A percentile compares a stretch with the other conserved stretches of the same genome.
These are phyloP conservation scores for Thymelicus sylvestris DNA, from an alignment of 2,888 invertebrate species.

Conservation along the genomic window DNA sequence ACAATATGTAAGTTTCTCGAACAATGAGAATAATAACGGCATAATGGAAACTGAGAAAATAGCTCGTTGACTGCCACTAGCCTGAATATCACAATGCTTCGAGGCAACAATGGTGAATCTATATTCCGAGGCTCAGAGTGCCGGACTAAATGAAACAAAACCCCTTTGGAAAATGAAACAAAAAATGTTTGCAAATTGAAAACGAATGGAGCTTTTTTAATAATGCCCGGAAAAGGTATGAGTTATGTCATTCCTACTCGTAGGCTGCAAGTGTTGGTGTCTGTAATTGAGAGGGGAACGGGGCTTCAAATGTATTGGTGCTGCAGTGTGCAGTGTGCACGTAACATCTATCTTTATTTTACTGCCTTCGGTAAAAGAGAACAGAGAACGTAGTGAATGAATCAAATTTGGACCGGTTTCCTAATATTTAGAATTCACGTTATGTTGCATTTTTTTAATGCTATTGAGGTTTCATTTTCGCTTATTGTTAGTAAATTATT, in stretches of 20 bases:
- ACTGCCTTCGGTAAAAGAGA: background rate
- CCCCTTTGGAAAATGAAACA: conserved; percentile 65
- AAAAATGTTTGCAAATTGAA: conserved; percentile 68
- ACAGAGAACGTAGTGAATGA: background rate
- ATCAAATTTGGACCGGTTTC: conserved; percentile 1
- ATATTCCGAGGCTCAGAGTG: conserved; percentile 67
- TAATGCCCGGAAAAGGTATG: conserved; percentile 43
- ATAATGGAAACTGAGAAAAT: conserved; percentile 80
- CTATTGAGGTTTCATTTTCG: too few relatives aligned
- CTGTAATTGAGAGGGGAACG: conserved; percentile 26
- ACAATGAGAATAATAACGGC: conserved; percentile 78
- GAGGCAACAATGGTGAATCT: conserved; percentile 74
- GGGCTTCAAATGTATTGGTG: conserved; percentile 13
- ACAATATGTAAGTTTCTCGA: conserved; percentile 64
- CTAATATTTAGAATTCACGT: too few relatives aligned
- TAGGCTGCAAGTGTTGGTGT: conserved; percentile 27
- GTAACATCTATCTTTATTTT: conserved; percentile 10
- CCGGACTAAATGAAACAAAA: conserved; percentile 74
- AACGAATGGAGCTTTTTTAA: conserved; percentile 52
- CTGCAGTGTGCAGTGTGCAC: conserved; percentile 16
- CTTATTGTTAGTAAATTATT: too few relatives aligned
- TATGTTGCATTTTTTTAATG: too few relatives aligned
- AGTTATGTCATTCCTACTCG: conserved; percentile 43
- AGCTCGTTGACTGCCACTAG: conserved; percentile 72
- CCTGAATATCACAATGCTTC: conserved; percentile 73